These are phyloP conservation scores for Martes martes DNA, from an alignment of 2,113 vertebrate genomes.

Conservation along the genomic window DNA sequence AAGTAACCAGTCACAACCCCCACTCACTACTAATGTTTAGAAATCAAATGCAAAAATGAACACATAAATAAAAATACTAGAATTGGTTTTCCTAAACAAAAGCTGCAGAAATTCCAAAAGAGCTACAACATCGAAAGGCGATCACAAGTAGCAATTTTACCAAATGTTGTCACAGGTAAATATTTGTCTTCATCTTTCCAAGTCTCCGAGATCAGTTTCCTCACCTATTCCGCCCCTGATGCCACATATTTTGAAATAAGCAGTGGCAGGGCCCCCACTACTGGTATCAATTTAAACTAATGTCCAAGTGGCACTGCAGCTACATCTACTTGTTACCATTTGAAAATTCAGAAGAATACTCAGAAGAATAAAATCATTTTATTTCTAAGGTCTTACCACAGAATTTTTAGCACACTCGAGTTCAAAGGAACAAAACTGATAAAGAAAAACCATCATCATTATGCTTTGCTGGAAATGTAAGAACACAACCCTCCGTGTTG, in stretches of 20 bases:
- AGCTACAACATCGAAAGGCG: not conserved
- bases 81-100: no score
- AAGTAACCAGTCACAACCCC: not conserved
- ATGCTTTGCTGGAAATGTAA: not conserved
- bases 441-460: not conserved
- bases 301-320: not conserved
- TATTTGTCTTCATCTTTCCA: not conserved
- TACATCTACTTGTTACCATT: not conserved
- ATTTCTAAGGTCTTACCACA: constrained; percentile 16
- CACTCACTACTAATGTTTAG: not conserved
- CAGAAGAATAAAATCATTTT: not conserved
- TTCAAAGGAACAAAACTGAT: not conserved
- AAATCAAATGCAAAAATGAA: no score
- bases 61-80: no score
- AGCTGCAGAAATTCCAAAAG: not conserved
- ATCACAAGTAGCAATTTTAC: not conserved
- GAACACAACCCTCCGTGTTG: not conserved
- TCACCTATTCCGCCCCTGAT: not conserved
- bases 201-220: not conserved
- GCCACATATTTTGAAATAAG: not conserved
- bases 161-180: not conserved
- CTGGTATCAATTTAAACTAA: not conserved
- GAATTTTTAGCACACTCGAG: not conserved
- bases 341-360: not conserved
- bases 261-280: not conserved